A percentile compares a stretch with the other conserved stretches of the same genome.
Evolutionary conservation across 2,113 vertebrate genomes (phyloP).

Genomic region (Phyllostomus discolor): DNA sequence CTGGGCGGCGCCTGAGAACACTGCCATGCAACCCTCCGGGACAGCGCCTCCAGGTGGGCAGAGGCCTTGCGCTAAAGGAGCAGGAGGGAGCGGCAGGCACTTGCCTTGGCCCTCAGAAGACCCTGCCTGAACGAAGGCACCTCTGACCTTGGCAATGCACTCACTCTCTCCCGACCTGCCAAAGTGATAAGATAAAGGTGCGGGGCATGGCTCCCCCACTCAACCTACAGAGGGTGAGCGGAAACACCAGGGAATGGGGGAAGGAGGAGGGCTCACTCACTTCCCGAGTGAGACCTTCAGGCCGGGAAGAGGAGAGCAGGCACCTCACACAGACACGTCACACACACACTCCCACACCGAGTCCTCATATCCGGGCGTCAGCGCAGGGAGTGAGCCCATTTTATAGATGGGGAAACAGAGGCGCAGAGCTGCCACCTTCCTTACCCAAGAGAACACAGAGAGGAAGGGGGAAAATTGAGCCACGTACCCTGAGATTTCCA

Average conservation of each 20-base stretch:
- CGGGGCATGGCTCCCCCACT: not conserved
- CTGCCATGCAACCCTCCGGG: not conserved
- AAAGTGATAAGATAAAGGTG: not conserved
- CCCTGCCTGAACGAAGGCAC: not conserved
- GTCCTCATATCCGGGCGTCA: not conserved
- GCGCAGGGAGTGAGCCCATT: not conserved
- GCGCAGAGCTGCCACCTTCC: not conserved
- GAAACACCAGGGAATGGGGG: not conserved
- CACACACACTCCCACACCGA: not conserved
- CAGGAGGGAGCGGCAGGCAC: not conserved
- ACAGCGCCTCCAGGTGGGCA: fast-evolving
- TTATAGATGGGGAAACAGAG: not conserved
- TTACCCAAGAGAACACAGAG: not conserved
- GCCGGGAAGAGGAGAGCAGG: too few relatives aligned
- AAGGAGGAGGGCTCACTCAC: not conserved
- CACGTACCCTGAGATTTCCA: not conserved
- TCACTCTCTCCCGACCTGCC: not conserved
- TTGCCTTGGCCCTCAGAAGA: not conserved
- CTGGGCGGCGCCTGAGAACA: too few relatives aligned
- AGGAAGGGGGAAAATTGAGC: not conserved
- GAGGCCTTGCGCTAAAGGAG: not conserved
- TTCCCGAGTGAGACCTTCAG: not conserved
- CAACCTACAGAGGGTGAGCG: not conserved
- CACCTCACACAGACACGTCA: too few relatives aligned
- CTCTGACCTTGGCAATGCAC: not conserved